Conservation (phyloP, 2,797 vertebrate genomes). For the Esox masquinongy region DNA sequence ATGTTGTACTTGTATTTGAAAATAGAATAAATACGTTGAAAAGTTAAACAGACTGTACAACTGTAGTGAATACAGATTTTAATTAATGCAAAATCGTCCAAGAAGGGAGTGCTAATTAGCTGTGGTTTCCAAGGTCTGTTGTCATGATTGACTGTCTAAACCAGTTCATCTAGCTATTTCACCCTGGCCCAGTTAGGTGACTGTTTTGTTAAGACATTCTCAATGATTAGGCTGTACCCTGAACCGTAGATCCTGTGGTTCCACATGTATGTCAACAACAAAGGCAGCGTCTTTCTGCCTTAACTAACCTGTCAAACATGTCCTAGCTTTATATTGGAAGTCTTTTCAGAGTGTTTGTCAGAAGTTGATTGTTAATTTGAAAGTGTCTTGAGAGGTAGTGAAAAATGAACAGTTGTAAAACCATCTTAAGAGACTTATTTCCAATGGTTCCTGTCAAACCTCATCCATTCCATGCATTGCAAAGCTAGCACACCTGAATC, state of each 20-base stretch:
- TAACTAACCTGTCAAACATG: neutral
- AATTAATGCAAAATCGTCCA: neutral
- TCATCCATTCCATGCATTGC: too few species aligned
- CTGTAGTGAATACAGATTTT: neutral
- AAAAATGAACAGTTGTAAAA: neutral
- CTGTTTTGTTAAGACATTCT: constrained; percentile 21
- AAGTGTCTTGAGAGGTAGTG: neutral
- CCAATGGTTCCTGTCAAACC: neutral
- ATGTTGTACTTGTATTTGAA: too few species aligned
- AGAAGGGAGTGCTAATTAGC: neutral
- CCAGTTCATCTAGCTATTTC: constrained; percentile 44
- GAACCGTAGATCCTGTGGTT: neutral
- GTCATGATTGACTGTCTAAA: constrained; percentile 14
- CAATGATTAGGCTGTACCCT: constrained; percentile 42
- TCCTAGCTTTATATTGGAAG: neutral
- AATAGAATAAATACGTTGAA: neutral
- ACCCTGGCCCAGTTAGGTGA: constrained; percentile 47
- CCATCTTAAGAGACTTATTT: neutral
- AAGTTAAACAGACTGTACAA: neutral
- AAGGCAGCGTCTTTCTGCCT: neutral
- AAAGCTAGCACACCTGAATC: too few species aligned
- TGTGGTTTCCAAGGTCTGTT: neutral
- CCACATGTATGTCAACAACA: neutral
- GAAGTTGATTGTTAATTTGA: neutral
- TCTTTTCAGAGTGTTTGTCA: neutral